Percentiles rank a stretch among this genome's conserved stretches.
Conservation (phyloP, 2,113 vertebrate species). For the Pluvianellus socialis region DNA sequence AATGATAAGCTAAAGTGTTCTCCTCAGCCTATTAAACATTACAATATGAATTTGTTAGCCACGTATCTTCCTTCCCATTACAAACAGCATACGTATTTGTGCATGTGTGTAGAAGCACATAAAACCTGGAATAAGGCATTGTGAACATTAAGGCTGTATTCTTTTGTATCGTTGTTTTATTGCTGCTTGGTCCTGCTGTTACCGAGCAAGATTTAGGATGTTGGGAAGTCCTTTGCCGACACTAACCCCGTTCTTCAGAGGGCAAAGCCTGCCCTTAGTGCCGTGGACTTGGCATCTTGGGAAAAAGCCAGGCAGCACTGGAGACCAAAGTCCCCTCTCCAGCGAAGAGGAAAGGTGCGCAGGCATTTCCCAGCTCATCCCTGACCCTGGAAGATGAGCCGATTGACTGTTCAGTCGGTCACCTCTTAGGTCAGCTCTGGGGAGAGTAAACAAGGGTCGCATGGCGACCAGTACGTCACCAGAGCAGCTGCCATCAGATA, state of each 20-base stretch:
- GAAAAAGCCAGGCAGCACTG: neutral
- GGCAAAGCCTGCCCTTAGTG: neutral
- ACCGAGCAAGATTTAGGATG: neutral
- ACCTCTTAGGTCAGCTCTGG: neutral
- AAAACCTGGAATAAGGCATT: neutral
- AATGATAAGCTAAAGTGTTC: neutral
- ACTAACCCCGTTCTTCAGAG: neutral
- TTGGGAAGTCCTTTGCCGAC: neutral
- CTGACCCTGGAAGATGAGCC: neutral
- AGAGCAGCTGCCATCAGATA: neutral
- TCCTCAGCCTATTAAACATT: neutral
- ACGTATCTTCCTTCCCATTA: neutral
- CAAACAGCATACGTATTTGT: neutral
- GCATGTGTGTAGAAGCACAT: neutral
- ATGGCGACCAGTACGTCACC: neutral
- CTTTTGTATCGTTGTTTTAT: neutral
- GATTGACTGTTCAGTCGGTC: rapidly evolving
- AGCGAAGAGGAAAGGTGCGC: neutral
- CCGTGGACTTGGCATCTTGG: rapidly evolving
- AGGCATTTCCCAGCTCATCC: neutral
- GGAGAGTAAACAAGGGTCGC: neutral
- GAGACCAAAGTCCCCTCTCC: neutral
- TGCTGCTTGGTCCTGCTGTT: neutral
- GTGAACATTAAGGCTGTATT: neutral
- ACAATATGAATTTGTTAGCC: neutral